Base-by-base conservation (phyloP, 2,888 invertebrate species). In the Eurois occulta region DNA sequence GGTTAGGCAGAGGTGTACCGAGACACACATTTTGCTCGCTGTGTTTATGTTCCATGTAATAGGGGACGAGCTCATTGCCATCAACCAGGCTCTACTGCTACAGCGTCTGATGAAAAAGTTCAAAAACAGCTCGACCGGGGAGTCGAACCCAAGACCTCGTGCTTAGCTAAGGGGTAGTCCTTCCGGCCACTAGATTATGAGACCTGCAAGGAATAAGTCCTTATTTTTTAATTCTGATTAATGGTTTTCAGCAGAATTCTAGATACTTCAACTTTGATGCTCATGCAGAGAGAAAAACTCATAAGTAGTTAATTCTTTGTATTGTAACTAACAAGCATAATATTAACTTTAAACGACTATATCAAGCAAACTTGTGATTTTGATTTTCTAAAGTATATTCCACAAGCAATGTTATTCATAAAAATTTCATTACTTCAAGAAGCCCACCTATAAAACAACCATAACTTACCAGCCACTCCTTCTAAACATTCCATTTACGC, bases 401-500 rank as follows among this genome's bases (percentile, higher is more conserved):
- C 38, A 65, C 41, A 38, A 64, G 35, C 2, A 64, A 5, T 21
- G 21, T 32, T 21, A 21, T 13, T 24, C 24, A 38, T 64, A 38
- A 38, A 41, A 41, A n/a, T 7, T 13, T 13, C 8, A 41, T 65
- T 3, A 65, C 13, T 41, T 41, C 3, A 16, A n/a, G 7, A 65
- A 65, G 64, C 38, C 16, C n/a, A 41, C 64, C 16, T 7, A 41
- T 41, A 41, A 52, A 74, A 74, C 58, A 70, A 32, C 46, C 41
- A 13, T 18, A 21, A 24, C 10, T 52, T 60, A 74, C 11, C 32
- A 58, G 64, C 21, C 11, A 41, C 21, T 28, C 32, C 28, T n/a
- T 16, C 7, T n/a, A 68, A 43, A 41, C 41, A 71, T 65, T 72
- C 32, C 62, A 60, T 69, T 69, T 32, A 82, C 69, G 8, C 32